Evolutionary conservation across 1,140 invertebrate species (phyloP).

Genomic region (Drosophila bifasciata): DNA sequence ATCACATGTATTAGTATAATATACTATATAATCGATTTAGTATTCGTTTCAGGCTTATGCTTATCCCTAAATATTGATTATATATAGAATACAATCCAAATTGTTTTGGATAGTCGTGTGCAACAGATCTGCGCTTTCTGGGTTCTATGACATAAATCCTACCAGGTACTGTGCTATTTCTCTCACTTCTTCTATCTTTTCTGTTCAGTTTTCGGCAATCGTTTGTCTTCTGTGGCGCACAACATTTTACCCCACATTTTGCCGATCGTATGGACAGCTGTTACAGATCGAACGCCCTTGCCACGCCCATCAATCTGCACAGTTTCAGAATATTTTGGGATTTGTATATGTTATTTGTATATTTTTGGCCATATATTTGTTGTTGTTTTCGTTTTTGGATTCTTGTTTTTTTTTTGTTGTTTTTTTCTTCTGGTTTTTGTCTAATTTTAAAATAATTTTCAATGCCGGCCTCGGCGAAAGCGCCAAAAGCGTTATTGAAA

Average conservation of each 20-base stretch:
- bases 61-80: too few relatives aligned
- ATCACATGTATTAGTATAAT: too few relatives aligned
- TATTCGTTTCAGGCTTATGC: too few relatives aligned
- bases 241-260: too few relatives aligned
- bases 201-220: background rate
- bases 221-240: too few relatives aligned
- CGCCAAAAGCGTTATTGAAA: slow-evolving; percentile 47
- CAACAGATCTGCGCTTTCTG: too few relatives aligned
- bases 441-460: slow-evolving; percentile 78
- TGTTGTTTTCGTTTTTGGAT: slow-evolving; percentile 56
- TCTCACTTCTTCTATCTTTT: background rate
- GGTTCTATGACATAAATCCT: too few relatives aligned
- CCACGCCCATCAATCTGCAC: slow-evolving; percentile 46
- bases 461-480: slow-evolving; percentile 69
- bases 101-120: too few relatives aligned
- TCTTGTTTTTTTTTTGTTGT: slow-evolving; percentile 36
- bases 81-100: too few relatives aligned
- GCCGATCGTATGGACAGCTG: slow-evolving; percentile 30
- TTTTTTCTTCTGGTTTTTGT: slow-evolving; percentile 60
- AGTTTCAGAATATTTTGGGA: slow-evolving; percentile 11
- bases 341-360: slow-evolving; percentile 17
- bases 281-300: slow-evolving; percentile 52
- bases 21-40: too few relatives aligned
- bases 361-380: slow-evolving; percentile 57
- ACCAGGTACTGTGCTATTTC: too few relatives aligned